A percentile compares a stretch with the other conserved stretches of the same genome.
Conservation (phyloP, 1,140 invertebrate species). For the Orussus abietinus region DNA sequence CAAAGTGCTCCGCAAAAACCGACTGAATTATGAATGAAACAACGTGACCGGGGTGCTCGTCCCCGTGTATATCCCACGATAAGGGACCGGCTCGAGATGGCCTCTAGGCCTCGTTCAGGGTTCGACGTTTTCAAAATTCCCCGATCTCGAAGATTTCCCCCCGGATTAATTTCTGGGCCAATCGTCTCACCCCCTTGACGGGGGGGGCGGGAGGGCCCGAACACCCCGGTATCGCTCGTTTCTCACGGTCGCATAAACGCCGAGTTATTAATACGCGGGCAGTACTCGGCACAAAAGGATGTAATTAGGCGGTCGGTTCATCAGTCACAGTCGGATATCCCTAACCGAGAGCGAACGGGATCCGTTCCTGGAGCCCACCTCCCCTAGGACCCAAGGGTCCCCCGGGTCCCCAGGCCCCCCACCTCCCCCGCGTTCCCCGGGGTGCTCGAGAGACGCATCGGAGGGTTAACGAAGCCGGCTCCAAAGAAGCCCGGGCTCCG, state of each 20-base stretch:
- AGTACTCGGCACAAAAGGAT: conserved; percentile 42
- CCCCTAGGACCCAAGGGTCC: too few relatives aligned
- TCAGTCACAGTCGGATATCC: conserved; percentile 41
- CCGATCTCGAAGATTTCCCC: conserved; percentile 11
- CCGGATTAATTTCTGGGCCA: too few relatives aligned
- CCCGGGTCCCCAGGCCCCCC: conserved; percentile 30
- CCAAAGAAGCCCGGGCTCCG: conserved; percentile 21
- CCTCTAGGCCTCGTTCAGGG: too few relatives aligned
- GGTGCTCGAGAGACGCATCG: conserved; percentile 41
- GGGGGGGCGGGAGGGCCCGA: too few relatives aligned
- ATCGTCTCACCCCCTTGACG: too few relatives aligned
- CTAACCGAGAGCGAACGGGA: too few relatives aligned
- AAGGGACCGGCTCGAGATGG: too few relatives aligned
- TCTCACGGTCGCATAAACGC: conserved; percentile 45
- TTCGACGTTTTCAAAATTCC: neutral
- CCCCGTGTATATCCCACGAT: too few relatives aligned
- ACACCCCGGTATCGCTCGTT: too few relatives aligned
- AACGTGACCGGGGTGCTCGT: too few relatives aligned
- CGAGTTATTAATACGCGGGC: conserved; percentile 44
- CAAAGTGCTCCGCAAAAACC: conserved; percentile 20
- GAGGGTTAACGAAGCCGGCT: conserved; percentile 40
- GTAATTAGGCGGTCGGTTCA: conserved; percentile 48
- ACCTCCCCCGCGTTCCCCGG: conserved; percentile 18
- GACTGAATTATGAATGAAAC: conserved; percentile 16
- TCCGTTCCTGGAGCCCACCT: too few relatives aligned